phyloP scores from a whole-genome alignment of 1,140 invertebrate genomes.

The Anoplophora glabripennis region DNA sequence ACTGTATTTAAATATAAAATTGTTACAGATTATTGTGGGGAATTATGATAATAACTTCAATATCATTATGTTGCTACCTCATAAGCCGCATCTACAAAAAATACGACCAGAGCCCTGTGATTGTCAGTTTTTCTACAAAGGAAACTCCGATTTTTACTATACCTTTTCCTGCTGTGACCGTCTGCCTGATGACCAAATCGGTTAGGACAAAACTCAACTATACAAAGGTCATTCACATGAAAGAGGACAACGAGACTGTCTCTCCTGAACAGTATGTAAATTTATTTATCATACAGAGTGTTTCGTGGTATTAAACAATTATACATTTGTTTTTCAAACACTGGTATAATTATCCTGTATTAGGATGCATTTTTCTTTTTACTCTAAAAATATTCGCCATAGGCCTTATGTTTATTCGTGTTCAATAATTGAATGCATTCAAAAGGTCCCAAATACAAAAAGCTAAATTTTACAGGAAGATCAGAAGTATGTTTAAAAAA shows the following conservation, averaged over 20 bases:
- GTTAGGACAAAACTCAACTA: conserved; percentile 23
- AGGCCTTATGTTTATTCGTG: too few relatives aligned
- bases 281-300: conserved; percentile 11
- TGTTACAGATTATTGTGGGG: conserved; percentile 52
- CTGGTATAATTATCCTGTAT: too few relatives aligned
- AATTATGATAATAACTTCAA: conserved; percentile 45
- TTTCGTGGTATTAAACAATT: too few relatives aligned
- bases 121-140: conserved; percentile 54
- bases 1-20: too few relatives aligned
- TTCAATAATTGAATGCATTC: too few relatives aligned
- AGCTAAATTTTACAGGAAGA: too few relatives aligned
- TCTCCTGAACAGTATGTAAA: conserved; percentile 22
- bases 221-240: conserved; percentile 22
- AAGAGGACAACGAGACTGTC: conserved; percentile 15
- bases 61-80: conserved; percentile 46
- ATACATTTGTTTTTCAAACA: too few relatives aligned
- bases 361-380: too few relatives aligned
- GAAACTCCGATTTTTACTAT: conserved; percentile 54
- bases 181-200: conserved; percentile 50
- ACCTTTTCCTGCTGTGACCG: conserved; percentile 55
- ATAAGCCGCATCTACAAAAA: conserved; percentile 52
- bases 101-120: conserved; percentile 54
- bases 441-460: too few relatives aligned
- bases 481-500: too few relatives aligned
- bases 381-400: too few relatives aligned